A percentile compares a stretch with the other conserved stretches of the same genome.
phyloP scores from a whole-genome alignment of 1,140 invertebrate species.

The Brachionus plicatilis region DNA sequence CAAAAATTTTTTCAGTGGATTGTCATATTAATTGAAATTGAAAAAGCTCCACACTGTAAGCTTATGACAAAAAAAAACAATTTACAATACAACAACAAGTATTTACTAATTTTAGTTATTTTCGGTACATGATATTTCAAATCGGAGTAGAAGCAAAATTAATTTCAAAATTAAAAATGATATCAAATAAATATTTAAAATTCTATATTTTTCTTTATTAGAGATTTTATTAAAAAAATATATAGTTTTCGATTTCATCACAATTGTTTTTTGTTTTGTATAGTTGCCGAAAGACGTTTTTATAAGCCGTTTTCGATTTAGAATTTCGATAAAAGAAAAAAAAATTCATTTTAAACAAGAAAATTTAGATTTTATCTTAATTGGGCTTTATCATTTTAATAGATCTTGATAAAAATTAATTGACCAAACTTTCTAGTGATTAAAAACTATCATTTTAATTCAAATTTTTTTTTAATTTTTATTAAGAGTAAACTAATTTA shows the following conservation, averaged over 20 bases:
- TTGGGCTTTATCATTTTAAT: background rate
- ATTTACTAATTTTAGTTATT: background rate
- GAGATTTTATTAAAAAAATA: background rate
- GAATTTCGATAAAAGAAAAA: background rate
- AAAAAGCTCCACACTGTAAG: background rate
- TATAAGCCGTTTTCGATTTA: background rate
- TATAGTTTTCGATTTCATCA: background rate
- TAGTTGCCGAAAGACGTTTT: background rate
- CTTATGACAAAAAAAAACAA: background rate
- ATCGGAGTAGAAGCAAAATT: background rate
- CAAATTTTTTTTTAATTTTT: background rate
- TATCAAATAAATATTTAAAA: constrained; percentile 24
- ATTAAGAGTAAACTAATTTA: background rate
- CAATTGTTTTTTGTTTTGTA: background rate
- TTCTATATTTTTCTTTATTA: background rate
- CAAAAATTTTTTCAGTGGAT: background rate
- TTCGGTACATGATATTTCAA: constrained; percentile 16
- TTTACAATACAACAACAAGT: background rate
- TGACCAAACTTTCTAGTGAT: background rate
- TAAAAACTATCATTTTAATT: background rate
- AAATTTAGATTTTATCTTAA: background rate
- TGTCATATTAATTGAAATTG: background rate
- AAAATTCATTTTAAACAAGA: background rate
- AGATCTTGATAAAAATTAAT: background rate
- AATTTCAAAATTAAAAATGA: background rate